phyloP scores from a whole-genome alignment of 2,888 invertebrate species.

The Uropetala carovei region DNA sequence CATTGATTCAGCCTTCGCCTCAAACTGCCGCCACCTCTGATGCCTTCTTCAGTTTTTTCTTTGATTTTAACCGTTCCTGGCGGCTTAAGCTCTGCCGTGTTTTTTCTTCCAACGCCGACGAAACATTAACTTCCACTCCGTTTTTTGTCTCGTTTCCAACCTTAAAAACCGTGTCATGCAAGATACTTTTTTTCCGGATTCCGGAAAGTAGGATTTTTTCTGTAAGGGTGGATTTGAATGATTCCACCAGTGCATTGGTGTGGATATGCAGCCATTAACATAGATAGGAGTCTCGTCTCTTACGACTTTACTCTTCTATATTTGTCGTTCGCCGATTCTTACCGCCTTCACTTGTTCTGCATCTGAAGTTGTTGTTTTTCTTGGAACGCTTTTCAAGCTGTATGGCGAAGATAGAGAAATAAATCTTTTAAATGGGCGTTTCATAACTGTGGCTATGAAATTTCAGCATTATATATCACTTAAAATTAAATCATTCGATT shows the following conservation, averaged over 20 bases:
- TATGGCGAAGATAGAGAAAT: too few species aligned
- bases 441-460: too few species aligned
- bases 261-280: not conserved
- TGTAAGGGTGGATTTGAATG: not conserved
- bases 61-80: constrained; percentile 40
- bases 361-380: too few species aligned
- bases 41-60: constrained; percentile 21
- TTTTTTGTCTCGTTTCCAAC: not conserved
- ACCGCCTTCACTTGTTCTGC: too few species aligned
- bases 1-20: constrained; percentile 48
- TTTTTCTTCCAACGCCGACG: not conserved
- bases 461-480: too few species aligned
- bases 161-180: constrained; percentile 29
- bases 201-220: not conserved
- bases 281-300: not conserved
- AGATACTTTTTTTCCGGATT: not conserved
- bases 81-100: not conserved
- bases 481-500: too few species aligned
- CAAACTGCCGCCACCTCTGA: not conserved
- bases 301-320: too few species aligned
- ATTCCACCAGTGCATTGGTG: not conserved
- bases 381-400: too few species aligned
- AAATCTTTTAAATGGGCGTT: too few species aligned
- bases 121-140: not conserved
- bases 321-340: too few species aligned